Conservation (phyloP, 2,797 vertebrate genomes). For the Rallus crepitans region DNA sequence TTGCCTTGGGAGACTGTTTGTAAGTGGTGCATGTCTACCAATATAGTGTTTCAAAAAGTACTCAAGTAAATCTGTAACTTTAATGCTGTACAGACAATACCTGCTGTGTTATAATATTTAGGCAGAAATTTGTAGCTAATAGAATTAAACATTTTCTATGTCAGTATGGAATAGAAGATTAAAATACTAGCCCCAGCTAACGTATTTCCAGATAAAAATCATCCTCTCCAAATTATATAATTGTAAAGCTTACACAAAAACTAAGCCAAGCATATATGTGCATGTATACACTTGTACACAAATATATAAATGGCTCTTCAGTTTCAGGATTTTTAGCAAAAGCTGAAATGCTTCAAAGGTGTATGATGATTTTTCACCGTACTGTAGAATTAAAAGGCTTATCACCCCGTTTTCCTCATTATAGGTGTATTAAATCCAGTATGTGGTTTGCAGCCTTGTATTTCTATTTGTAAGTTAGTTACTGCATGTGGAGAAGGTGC, state of each 20-base stretch:
- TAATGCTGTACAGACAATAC: background rate
- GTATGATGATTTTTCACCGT: accelerated
- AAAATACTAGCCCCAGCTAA: background rate
- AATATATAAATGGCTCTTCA: background rate
- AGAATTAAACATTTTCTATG: background rate
- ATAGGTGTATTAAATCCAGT: background rate
- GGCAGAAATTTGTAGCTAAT: background rate
- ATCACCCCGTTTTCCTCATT: background rate
- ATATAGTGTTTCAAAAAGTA: background rate
- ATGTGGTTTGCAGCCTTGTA: background rate
- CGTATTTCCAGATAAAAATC: background rate
- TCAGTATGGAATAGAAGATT: background rate
- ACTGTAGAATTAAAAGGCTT: background rate
- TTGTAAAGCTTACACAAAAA: background rate
- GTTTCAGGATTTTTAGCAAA: background rate
- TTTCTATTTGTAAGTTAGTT: background rate
- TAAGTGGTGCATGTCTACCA: background rate
- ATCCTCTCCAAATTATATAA: background rate
- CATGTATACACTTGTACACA: accelerated
- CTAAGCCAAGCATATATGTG: accelerated
- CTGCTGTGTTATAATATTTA: background rate
- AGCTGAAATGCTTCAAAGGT: background rate
- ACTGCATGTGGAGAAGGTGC: background rate
- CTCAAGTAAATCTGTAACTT: background rate
- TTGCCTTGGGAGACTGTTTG: background rate